phyloP scores from a whole-genome alignment of 2,797 vertebrate genomes.

The Phalanger gymnotis region DNA sequence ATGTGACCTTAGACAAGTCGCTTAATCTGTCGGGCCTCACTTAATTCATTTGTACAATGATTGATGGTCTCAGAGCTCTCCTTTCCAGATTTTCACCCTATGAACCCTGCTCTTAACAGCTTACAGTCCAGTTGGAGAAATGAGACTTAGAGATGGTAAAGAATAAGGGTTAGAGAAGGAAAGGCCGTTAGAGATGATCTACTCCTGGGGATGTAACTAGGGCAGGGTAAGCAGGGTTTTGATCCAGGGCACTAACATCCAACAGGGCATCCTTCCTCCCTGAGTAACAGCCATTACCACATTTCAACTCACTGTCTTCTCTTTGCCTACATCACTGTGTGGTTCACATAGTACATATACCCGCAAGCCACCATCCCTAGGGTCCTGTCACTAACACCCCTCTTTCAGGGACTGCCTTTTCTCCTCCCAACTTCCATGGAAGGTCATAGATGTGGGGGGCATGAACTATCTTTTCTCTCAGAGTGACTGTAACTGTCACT shows the following conservation, averaged over 20 bases:
- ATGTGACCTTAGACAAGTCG: background rate
- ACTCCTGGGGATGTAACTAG: background rate
- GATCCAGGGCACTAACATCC: background rate
- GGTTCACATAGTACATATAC: background rate
- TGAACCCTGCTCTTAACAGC: background rate
- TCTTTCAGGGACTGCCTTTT: background rate
- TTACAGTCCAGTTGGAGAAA: background rate
- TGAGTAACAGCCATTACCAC: background rate
- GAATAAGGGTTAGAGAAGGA: background rate
- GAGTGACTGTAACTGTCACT: background rate
- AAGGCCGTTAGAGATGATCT: no score
- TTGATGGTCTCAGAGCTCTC: background rate
- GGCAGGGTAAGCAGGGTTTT: background rate
- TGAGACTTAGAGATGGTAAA: background rate
- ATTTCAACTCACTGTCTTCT: background rate
- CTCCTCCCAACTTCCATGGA: background rate
- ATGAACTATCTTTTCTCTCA: background rate
- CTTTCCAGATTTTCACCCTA: background rate
- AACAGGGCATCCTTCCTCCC: background rate
- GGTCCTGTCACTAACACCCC: background rate
- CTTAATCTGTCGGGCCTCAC: no score
- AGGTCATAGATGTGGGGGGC: background rate
- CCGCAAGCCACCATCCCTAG: background rate
- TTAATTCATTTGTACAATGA: background rate
- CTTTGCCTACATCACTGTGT: background rate